phyloP scores from a whole-genome alignment of 1,140 invertebrate species.

The Chionoecetes opilio region DNA sequence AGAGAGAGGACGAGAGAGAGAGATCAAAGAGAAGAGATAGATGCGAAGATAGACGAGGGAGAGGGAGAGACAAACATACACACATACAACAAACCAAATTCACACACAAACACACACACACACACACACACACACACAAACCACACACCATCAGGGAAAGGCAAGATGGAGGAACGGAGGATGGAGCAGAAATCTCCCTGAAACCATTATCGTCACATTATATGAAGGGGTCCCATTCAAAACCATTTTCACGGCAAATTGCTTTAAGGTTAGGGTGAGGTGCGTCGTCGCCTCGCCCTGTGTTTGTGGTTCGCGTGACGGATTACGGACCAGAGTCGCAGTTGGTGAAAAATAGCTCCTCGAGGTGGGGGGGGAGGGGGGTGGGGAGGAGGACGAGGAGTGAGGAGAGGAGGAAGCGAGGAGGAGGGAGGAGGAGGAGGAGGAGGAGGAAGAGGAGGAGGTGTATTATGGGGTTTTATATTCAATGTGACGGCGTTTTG shows the following conservation, averaged over 20 bases:
- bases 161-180: conserved; percentile 31
- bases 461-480: neutral
- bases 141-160: too few relatives aligned
- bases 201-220: conserved; percentile 53
- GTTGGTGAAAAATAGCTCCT: conserved; percentile 19
- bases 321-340: neutral
- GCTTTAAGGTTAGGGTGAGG: conserved; percentile 9
- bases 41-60: neutral
- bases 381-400: neutral
- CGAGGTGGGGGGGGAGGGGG: neutral
- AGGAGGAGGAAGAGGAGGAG: neutral
- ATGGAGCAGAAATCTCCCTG: neutral
- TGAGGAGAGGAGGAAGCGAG: too few relatives aligned
- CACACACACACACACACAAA: too few relatives aligned
- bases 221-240: conserved; percentile 48
- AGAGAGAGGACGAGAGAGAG: neutral
- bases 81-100: too few relatives aligned
- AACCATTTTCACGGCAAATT: conserved; percentile 63
- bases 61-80: neutral
- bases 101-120: too few relatives aligned
- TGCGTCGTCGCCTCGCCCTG: neutral
- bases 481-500: neutral
- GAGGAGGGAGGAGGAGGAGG: neutral
- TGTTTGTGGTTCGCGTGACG: conserved; percentile 49
- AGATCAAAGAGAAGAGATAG: neutral